Base-by-base conservation (phyloP, 2,888 invertebrate species). In the Scrobipalpa atriplicella region DNA sequence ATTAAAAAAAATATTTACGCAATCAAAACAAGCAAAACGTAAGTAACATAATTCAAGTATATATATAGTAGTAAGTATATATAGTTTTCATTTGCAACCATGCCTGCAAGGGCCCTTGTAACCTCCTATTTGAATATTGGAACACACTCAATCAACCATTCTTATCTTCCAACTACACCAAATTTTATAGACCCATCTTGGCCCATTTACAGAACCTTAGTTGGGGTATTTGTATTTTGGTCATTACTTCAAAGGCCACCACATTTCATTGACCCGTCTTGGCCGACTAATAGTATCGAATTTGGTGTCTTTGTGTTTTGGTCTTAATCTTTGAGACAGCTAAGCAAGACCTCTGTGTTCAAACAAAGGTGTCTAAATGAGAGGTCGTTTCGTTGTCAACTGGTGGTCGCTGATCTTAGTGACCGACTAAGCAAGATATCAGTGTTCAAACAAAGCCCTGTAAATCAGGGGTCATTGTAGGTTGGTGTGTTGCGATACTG, bases 41-140 rank as follows among this genome's bases (percentile, higher is more conserved):
- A 29, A 29, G 29, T 29, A 29, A 29, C 29, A 29, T 29, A 5
- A 47, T 47, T 47, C 16, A 47, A 47, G 47, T 47, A 16, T 16
- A n/a, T n/a, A n/a, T 47, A 16, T 1, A 47, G n/a, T 16, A 47
- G n/a, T 47, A 9, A 19, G 19, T 13, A 13, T 13, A 29, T 13
- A 11, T 56, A 29, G 54, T 56, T 56, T 56, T 56, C 13, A 29
- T 56, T 56, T 58, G 36, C 16, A 58, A 58, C 36, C 16, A 47
- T 16, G 47, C 16, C n/a, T 56, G 13, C 36, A 29, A 29, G 56
- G 16, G 36, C 36, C 38, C 58, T 29, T 29, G 29, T 11, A 16
- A 29, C 58, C 36, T 58, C 58, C 38, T 19, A 39, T 38, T 51
- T 11, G 29, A 56, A 56, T 56, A 29, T 13, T 38, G 58, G 36